Conservation (phyloP, 2,797 vertebrate genomes). For the Thunnus albacares region DNA sequence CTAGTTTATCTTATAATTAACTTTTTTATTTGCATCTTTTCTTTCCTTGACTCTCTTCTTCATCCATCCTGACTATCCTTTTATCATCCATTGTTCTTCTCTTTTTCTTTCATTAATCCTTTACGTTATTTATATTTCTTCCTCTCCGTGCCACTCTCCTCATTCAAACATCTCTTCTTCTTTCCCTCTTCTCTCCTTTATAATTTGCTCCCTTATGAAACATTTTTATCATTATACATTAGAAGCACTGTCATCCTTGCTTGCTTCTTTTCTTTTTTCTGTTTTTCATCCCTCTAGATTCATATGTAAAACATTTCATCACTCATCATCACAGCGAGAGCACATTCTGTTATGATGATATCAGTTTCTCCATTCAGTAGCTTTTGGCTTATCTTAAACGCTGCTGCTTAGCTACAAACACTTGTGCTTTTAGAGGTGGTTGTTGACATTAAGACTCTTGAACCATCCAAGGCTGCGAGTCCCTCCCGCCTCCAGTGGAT, state of each 20-base stretch:
- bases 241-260: slow-evolving; percentile 1
- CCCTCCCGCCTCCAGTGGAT: slow-evolving; percentile 24
- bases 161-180: slow-evolving; percentile 31
- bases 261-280: slow-evolving; percentile 10
- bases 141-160: not conserved
- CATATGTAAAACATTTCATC: slow-evolving; percentile 43
- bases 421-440: slow-evolving; percentile 62
- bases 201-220: slow-evolving; percentile 18
- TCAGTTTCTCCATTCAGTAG: slow-evolving; percentile 69
- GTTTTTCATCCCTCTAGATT: slow-evolving; percentile 29
- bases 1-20: slow-evolving; percentile 35
- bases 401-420: slow-evolving; percentile 60
- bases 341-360: slow-evolving; percentile 69
- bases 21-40: slow-evolving; percentile 18
- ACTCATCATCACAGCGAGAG: slow-evolving; percentile 10
- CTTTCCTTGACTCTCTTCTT: not conserved
- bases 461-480: slow-evolving; percentile 57
- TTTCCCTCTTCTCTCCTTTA: not conserved
- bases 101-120: not conserved
- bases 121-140: slow-evolving; percentile 17
- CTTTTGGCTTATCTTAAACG: slow-evolving; percentile 61
- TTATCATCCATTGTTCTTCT: not conserved
- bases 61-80: not conserved
- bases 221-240: slow-evolving; percentile 39
- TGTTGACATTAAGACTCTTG: slow-evolving; percentile 71